These are phyloP conservation scores for Anthopleura xanthogrammica DNA, from an alignment of 92 coral and sea anemone genomes.

Conservation along the genomic window DNA sequence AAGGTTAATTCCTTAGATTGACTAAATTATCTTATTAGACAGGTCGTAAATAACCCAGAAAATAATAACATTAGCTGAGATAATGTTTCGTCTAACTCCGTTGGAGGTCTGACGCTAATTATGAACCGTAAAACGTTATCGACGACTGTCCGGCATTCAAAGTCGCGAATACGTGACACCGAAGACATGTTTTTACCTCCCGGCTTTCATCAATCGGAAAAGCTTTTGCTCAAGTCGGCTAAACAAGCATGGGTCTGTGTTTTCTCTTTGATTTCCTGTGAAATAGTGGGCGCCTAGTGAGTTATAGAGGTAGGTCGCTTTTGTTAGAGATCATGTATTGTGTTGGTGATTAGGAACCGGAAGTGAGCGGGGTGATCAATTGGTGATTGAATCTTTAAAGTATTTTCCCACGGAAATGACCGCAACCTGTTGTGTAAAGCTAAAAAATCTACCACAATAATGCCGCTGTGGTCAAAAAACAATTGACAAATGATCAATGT, in stretches of 20 bases:
- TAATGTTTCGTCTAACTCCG: conserved; percentile 18
- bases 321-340: conserved; percentile 15
- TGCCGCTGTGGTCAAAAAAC: conserved; percentile 54
- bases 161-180: conserved; percentile 13
- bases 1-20: background rate
- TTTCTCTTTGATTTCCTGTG: conserved; percentile 25
- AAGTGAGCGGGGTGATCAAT: conserved; percentile 52
- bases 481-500: background rate
- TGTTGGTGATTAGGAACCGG: conserved; percentile 35
- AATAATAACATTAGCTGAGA: conserved; percentile 10
- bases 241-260: conserved; percentile 10
- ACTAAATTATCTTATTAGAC: conserved; percentile 25
- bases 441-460: conserved; percentile 79
- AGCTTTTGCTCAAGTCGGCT: conserved; percentile 11
- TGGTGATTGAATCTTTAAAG: conserved; percentile 59
- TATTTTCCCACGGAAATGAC: conserved; percentile 89
- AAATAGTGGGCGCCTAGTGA: conserved; percentile 4
- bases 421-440: conserved; percentile 74
- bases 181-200: background rate
- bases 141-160: background rate
- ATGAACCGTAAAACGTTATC: conserved; percentile 10
- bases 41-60: conserved; percentile 13
- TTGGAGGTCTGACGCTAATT: conserved; percentile 24
- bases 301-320: conserved; percentile 10
- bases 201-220: conserved; percentile 10